phyloP scores from a whole-genome alignment of 2,888 invertebrate species.

The Brassicogethes aeneus region DNA sequence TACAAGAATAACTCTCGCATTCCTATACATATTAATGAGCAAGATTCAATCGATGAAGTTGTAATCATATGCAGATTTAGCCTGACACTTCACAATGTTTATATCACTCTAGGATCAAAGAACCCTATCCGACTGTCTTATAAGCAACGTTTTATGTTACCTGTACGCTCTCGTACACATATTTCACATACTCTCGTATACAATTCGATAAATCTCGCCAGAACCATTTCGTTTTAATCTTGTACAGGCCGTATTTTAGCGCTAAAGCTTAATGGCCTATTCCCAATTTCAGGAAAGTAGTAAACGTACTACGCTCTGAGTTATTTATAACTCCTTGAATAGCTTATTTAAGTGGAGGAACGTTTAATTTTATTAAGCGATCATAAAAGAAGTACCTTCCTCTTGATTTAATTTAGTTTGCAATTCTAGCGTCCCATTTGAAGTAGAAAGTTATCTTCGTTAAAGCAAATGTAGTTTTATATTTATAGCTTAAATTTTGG shows the following conservation, averaged over 20 bases:
- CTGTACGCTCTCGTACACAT: constrained; percentile 2
- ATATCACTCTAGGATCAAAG: constrained; percentile 26
- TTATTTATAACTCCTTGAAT: too few species aligned
- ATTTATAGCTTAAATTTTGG: too few species aligned
- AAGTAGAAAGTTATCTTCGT: too few species aligned
- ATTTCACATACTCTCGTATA: constrained; percentile 1
- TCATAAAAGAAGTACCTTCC: too few species aligned
- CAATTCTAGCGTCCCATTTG: too few species aligned
- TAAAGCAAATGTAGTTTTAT: too few species aligned
- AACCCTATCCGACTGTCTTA: constrained; percentile 13
- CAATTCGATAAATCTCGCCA: neutral
- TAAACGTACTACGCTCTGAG: too few species aligned
- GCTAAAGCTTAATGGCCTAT: neutral
- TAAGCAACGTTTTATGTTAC: constrained; percentile 6
- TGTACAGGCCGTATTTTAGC: neutral
- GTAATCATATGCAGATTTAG: constrained; percentile 27
- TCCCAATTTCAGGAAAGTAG: neutral
- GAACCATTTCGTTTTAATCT: neutral
- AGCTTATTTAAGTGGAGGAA: too few species aligned
- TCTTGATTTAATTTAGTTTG: too few species aligned
- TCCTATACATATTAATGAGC: constrained; percentile 28
- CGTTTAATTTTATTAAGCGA: too few species aligned
- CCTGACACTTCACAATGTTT: constrained; percentile 26
- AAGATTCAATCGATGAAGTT: constrained; percentile 26
- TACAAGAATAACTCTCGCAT: constrained; percentile 8